Base-by-base conservation (phyloP, 1,140 invertebrate genomes). In the Lysiphlebus fabarum region DNA sequence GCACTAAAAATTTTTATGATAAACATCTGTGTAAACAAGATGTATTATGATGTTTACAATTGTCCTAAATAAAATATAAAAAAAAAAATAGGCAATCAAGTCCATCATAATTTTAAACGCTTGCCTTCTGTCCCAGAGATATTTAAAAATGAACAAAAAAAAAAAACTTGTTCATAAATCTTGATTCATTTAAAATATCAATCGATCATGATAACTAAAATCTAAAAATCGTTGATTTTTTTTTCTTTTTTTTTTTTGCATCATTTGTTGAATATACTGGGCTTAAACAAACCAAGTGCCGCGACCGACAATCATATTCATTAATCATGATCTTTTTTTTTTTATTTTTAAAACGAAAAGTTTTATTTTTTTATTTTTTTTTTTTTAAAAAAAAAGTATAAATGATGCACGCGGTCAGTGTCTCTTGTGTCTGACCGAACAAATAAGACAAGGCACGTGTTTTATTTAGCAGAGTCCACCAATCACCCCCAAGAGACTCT, bases 1-100 rank as follows among this genome's bases (percentile, higher is more conserved):
- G 11, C 36, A 53, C 10, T 7, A 37, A 64, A 65, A 71, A 69
- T 67, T 64, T 53, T 65, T 66, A 64, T 57, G 61, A 66, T 65
- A 62, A n/a, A 65, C 43, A 45, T 17, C 34, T 34, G 2, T 56
- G 63, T 67, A 66, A 71, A 71, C 64, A 67, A 67, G 56, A 65
- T 12, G 37, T 45, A 38, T 12, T 12, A 40, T 38, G 48, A n/a
- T 17, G 34, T n/a, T 38, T 11, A 44, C 11, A 44, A n/a, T 7
- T 12, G 7, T 44, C 4, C 9, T 5, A 45, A 45, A 11, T 45
- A n/a, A 55, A 33, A 9, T 1, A 42, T 10, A 42, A 55, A 49
- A 47, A 45, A 7, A 38, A 49, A 57, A 37, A 7, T 12, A 36
- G 36, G 26, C 11, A n/a, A 43, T 57, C 17, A 26, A 26, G 17